Evolutionary conservation across 2,797 vertebrate genomes (phyloP).

Genomic region (Heterohyrax brucei): DNA sequence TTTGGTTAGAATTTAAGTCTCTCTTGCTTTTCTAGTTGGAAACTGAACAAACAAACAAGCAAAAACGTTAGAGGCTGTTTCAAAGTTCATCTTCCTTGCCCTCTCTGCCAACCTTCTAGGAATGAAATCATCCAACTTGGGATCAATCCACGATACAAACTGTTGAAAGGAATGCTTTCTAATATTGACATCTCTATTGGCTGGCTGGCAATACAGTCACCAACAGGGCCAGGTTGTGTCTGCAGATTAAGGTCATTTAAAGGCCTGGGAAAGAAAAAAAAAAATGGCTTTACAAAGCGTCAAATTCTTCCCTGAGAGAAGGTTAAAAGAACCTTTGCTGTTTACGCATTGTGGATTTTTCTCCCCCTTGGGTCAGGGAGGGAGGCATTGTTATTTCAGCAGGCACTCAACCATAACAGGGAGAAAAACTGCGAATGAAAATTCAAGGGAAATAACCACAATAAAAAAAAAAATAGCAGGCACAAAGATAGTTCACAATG

Average conservation of each 20-base stretch:
- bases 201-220: background rate
- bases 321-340: constrained; percentile 57
- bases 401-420: background rate
- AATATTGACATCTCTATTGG: constrained; percentile 67
- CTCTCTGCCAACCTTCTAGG: constrained; percentile 24
- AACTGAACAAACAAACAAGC: background rate
- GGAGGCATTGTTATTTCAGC: constrained; percentile 57
- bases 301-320: constrained; percentile 63
- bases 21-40: constrained; percentile 46
- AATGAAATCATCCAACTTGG: constrained; percentile 54
- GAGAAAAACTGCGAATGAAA: background rate
- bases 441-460: constrained; percentile 65
- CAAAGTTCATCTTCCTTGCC: background rate
- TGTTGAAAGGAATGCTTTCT: constrained; percentile 17
- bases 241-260: constrained; percentile 79
- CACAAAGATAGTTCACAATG: background rate
- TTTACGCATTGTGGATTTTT: constrained; percentile 13
- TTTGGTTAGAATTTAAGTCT: constrained; percentile 60
- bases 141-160: constrained; percentile 2
- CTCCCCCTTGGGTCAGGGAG: too few species aligned
- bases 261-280: constrained; percentile 54
- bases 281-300: background rate
- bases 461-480: constrained; percentile 45
- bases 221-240: constrained; percentile 62
- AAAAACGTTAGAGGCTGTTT: background rate